Conservation (phyloP, 2,113 vertebrate genomes). For the Leptodactylus fuscus region DNA sequence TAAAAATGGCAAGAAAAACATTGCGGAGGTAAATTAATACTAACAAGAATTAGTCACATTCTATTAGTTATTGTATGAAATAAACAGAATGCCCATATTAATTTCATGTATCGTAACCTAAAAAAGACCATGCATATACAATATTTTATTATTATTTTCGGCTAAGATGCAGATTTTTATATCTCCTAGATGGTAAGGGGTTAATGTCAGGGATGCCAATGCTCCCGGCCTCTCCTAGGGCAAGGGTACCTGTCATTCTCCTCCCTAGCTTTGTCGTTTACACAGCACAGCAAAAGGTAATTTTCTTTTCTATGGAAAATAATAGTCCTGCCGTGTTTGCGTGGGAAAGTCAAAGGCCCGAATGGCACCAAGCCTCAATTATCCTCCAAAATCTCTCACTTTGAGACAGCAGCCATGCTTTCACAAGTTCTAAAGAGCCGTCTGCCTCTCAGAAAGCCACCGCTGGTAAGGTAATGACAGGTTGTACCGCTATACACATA, state of each 20-base stretch:
- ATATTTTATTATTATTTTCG: too few relatives aligned
- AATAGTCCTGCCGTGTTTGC: conserved; percentile 48
- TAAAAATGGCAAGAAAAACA: too few relatives aligned
- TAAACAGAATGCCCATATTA: too few relatives aligned
- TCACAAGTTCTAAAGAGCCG: conserved; percentile 44
- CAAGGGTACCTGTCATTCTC: conserved; percentile 30
- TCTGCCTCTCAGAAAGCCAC: conserved; percentile 50
- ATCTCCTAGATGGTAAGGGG: background rate
- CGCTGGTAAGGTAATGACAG: conserved; percentile 56
- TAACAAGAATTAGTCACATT: too few relatives aligned
- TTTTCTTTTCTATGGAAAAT: conserved; percentile 53
- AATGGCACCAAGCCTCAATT: conserved; percentile 44
- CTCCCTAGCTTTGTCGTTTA: conserved; percentile 42
- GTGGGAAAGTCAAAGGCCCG: conserved; percentile 55
- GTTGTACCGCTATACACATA: conserved; percentile 53
- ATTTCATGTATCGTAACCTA: too few relatives aligned
- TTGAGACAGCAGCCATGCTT: conserved; percentile 42
- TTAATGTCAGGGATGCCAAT: conserved; percentile 33
- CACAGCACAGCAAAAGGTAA: conserved; percentile 50
- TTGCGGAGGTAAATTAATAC: too few relatives aligned
- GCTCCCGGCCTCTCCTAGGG: background rate
- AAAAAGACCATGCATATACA: too few relatives aligned
- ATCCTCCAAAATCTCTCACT: conserved; percentile 50
- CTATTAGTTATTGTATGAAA: too few relatives aligned
- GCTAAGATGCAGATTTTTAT: too few relatives aligned